These are phyloP conservation scores for Spicauda simplicius DNA, from an alignment of 2,888 invertebrate genomes.

Conservation along the genomic window DNA sequence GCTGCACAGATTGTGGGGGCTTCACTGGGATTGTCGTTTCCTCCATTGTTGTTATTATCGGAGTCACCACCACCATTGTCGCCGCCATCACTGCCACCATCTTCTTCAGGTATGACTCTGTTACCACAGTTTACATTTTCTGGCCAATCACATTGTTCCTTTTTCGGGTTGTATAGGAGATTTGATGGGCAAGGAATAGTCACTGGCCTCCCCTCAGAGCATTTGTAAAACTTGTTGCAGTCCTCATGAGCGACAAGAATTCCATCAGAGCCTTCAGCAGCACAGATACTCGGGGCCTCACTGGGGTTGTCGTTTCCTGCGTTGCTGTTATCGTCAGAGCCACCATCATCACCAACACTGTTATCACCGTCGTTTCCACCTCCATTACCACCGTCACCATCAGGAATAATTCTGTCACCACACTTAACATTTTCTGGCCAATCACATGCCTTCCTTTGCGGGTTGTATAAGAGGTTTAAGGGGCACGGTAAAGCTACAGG, in stretches of 20 bases:
- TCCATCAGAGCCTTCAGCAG: conserved; percentile 46
- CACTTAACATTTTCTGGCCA: conserved; percentile 53
- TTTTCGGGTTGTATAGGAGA: conserved; percentile 52
- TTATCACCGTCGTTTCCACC: not conserved
- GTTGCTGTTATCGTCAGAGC: not conserved
- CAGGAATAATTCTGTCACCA: conserved; percentile 46
- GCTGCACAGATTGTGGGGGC: no score
- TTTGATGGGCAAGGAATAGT: conserved; percentile 45
- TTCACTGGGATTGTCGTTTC: no score
- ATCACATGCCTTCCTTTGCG: conserved; percentile 48
- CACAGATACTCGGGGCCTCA: conserved; percentile 46
- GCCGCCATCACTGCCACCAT: not conserved
- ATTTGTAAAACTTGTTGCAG: conserved; percentile 57
- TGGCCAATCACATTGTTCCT: conserved; percentile 53
- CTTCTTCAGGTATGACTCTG: conserved; percentile 25
- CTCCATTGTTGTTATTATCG: no score
- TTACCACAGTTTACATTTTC: conserved; percentile 52
- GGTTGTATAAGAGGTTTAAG: conserved; percentile 47
- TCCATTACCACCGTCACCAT: conserved; percentile 8
- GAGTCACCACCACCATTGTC: no score
- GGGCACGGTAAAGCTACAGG: conserved; percentile 46
- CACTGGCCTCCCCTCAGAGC: conserved; percentile 49
- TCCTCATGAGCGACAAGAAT: conserved; percentile 43
- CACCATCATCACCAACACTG: conserved; percentile 24
- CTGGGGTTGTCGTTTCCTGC: not conserved